phyloP scores from a whole-genome alignment of 2,113 vertebrate genomes.

The Sigmodon hispidus region DNA sequence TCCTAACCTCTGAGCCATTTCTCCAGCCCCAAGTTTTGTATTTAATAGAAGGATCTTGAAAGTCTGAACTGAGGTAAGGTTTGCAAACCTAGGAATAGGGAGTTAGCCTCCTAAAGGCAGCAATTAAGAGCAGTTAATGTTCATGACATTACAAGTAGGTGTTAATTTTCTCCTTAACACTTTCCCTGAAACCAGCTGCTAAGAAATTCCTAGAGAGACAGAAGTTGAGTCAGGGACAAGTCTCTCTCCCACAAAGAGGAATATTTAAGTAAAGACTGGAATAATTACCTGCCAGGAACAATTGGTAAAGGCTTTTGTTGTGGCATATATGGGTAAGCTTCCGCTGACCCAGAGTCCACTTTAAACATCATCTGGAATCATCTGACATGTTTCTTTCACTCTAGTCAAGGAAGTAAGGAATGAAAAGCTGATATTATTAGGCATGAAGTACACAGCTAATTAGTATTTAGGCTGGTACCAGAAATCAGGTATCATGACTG shows the following conservation, averaged over 20 bases:
- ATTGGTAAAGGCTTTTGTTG: constrained; percentile 8
- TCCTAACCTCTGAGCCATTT: too few relatives aligned
- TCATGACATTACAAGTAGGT: constrained; percentile 42
- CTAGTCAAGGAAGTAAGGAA: neutral
- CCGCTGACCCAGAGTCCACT: neutral
- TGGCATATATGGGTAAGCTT: neutral
- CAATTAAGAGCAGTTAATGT: constrained; percentile 59
- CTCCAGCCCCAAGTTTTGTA: too few relatives aligned
- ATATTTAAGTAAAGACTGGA: constrained; percentile 47
- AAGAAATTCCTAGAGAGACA: constrained; percentile 43
- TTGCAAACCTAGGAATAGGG: constrained; percentile 10
- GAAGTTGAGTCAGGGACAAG: constrained; percentile 14
- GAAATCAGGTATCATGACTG: neutral
- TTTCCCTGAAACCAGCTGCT: constrained; percentile 40
- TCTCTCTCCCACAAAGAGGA: neutral
- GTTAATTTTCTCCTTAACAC: constrained; percentile 67
- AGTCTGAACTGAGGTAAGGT: neutral
- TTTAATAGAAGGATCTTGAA: constrained; percentile 20
- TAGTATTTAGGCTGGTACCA: neutral
- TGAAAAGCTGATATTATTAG: neutral
- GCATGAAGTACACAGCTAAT: neutral
- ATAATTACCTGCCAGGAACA: constrained; percentile 27
- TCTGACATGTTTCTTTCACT: neutral
- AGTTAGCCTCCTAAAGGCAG: constrained; percentile 19
- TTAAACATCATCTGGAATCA: neutral